Percentiles rank a stretch among this genome's conserved stretches.
Conservation (phyloP, 2,113 vertebrate genomes). For the Muntiacus reevesi region DNA sequence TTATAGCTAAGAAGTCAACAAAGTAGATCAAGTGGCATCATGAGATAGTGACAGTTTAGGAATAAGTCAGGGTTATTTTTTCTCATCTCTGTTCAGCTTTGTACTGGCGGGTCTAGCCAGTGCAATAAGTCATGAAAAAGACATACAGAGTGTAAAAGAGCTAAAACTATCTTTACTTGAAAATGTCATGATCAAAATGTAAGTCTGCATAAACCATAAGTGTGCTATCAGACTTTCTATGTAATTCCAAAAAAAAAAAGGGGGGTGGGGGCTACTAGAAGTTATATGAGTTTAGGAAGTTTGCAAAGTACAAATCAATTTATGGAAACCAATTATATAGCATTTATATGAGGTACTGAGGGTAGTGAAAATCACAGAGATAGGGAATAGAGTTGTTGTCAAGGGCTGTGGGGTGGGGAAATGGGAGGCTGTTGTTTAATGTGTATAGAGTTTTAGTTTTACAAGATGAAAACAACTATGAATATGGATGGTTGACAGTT, state of each 20-base stretch:
- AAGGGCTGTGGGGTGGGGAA: not conserved
- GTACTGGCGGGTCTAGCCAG: not conserved
- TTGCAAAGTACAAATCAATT: not conserved
- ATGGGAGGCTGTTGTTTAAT: not conserved
- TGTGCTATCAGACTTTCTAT: not conserved
- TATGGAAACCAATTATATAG: not conserved
- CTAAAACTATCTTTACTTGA: not conserved
- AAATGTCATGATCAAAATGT: not conserved
- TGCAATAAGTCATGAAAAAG: not conserved
- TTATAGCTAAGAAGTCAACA: not conserved
- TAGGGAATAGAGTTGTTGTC: not conserved
- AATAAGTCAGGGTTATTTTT: not conserved
- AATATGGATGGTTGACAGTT: not conserved
- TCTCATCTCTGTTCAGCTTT: not conserved
- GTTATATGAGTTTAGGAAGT: not conserved
- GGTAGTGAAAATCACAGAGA: not conserved
- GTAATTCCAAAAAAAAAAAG: not conserved
- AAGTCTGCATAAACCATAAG: not conserved
- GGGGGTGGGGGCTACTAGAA: not conserved
- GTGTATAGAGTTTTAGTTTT: not conserved
- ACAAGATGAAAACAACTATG: not conserved
- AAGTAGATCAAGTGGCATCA: not conserved
- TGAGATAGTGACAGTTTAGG: not conserved
- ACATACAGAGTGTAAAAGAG: not conserved
- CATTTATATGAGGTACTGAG: not conserved